These are phyloP conservation scores for Anagrus nilaparvatae DNA, from an alignment of 1,140 invertebrate genomes.

Conservation along the genomic window DNA sequence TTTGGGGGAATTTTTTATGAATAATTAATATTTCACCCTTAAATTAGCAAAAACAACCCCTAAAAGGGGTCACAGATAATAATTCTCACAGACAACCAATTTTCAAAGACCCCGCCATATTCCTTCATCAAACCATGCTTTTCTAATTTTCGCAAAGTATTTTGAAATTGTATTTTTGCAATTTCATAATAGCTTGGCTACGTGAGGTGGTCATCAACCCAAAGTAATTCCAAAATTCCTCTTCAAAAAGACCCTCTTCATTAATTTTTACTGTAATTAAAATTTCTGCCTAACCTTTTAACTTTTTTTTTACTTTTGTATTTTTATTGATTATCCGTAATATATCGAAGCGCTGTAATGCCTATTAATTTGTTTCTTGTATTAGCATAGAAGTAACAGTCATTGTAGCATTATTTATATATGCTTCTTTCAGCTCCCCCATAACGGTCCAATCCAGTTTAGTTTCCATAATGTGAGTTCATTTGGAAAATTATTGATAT, in stretches of 20 bases:
- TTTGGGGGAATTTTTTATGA: too few relatives aligned
- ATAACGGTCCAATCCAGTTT: slow-evolving; percentile 21
- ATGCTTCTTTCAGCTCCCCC: too few relatives aligned
- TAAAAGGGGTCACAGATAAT: background rate
- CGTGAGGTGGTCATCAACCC: slow-evolving; percentile 2
- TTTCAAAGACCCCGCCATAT: background rate
- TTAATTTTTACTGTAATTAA: background rate
- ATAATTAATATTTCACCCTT: too few relatives aligned
- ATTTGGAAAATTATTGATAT: slow-evolving; percentile 5
- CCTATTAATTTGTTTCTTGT: too few relatives aligned
- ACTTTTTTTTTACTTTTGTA: too few relatives aligned
- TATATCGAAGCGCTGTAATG: too few relatives aligned
- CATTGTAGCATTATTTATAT: too few relatives aligned
- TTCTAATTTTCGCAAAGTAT: slow-evolving; percentile 18
- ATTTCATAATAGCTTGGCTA: slow-evolving; percentile 17
- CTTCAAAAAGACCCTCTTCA: background rate
- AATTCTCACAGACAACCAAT: slow-evolving; percentile 2
- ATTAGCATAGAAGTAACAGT: too few relatives aligned
- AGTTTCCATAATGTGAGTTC: slow-evolving; percentile 21
- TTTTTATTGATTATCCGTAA: slow-evolving; percentile 20
- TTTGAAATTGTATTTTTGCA: slow-evolving; percentile 18
- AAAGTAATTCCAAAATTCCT: slow-evolving; percentile 6
- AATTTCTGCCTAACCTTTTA: too few relatives aligned
- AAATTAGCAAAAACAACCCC: slow-evolving; percentile 25
- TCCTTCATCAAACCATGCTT: slow-evolving; percentile 17